Conservation (phyloP, 2,797 vertebrate species). For the Eulemur mongoz region DNA sequence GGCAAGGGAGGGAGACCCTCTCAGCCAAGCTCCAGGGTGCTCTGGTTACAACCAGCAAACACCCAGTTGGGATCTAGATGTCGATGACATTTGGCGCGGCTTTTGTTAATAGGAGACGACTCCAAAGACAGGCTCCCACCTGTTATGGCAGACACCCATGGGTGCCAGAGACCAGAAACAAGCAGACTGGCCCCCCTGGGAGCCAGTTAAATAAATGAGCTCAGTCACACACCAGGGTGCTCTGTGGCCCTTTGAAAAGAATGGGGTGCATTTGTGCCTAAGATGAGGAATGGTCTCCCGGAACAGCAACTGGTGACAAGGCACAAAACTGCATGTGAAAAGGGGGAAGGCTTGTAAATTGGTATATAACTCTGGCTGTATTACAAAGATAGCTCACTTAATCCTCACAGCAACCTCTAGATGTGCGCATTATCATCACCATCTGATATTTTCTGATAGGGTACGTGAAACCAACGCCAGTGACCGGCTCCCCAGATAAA, state of each 20-base stretch:
- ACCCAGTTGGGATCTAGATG: not conserved
- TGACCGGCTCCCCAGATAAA: not conserved
- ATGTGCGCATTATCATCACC: not conserved
- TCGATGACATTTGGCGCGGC: no score
- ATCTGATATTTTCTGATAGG: not conserved
- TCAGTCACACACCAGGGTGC: not conserved
- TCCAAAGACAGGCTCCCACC: not conserved
- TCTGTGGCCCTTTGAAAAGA: not conserved
- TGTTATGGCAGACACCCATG: not conserved
- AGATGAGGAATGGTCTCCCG: not conserved
- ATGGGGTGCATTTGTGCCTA: not conserved
- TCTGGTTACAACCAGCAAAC: not conserved
- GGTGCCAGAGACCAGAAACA: not conserved
- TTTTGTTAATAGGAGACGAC: not conserved
- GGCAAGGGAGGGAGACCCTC: not conserved
- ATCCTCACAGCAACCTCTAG: not conserved
- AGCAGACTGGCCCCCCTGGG: not conserved
- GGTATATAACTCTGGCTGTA: not conserved
- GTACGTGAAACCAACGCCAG: not conserved
- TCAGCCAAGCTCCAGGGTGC: not conserved
- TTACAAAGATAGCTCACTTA: no score
- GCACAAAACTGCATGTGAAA: not conserved
- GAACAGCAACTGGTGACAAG: no score
- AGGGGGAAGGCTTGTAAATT: no score
- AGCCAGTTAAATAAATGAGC: not conserved